phyloP scores from a whole-genome alignment of 30 jellyfish, hydroid and myxozoan species.

The Hydra vulgaris region DNA sequence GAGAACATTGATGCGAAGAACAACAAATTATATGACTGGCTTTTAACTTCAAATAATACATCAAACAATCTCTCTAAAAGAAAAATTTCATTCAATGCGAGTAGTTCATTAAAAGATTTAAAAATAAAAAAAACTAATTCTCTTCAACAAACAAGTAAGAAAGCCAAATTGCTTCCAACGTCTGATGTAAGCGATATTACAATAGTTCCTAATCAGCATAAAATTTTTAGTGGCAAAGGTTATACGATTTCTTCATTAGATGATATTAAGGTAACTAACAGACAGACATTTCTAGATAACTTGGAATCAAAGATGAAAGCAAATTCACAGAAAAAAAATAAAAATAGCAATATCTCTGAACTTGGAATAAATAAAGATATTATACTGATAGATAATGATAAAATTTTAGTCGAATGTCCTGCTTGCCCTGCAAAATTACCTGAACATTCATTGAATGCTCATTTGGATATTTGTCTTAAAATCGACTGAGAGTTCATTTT shows the following conservation, averaged over 20 bases:
- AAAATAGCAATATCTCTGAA: too few species aligned
- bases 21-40: not conserved
- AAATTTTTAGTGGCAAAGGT: not conserved
- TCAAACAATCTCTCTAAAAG: not conserved
- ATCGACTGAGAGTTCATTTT: not conserved
- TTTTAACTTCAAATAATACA: not conserved
- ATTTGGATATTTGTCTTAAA: conserved; percentile 51
- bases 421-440: conserved; percentile 58
- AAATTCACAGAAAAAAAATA: not conserved
- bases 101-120: not conserved
- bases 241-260: not conserved
- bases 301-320: not conserved
- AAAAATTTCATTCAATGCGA: not conserved
- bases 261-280: not conserved
- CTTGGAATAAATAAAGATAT: too few species aligned
- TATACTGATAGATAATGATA: not conserved
- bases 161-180: not conserved
- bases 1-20: not conserved
- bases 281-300: not conserved
- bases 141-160: not conserved
- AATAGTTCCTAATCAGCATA: too few species aligned
- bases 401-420: conserved; percentile 55
- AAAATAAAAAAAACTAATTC: not conserved
- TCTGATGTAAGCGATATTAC: too few species aligned
- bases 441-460: conserved; percentile 30